Evolutionary conservation across 2,113 vertebrate species (phyloP), one percentile per base, ranked within the genome.

Genomic region (Ophthalmolycus amberensis): DNA sequence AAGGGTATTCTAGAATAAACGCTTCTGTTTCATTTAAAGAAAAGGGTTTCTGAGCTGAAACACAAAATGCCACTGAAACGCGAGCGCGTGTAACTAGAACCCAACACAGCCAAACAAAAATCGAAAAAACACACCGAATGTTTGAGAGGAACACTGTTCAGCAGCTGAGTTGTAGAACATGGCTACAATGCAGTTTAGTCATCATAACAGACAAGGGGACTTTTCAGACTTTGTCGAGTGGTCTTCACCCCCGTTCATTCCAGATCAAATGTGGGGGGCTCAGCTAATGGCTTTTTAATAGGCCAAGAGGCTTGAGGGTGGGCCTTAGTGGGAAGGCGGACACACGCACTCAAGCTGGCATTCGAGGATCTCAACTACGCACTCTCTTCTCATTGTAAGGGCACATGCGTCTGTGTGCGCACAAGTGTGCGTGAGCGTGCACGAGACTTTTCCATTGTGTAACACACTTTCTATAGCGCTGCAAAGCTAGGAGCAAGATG

Each of bases 211-310:
- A 83, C 90, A 80, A 77, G 90, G 91, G 64, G 82, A 94, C 94
- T 87, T 95, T 92, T 94, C 94, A 90, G 92, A 87, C 59, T 60
- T 66, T 75, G 77, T 34, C 4, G 52, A 92, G 94, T 93, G 93
- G 94, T 95, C 95, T 94, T 95, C 95, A 96, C 96, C 95, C 91
- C 87, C 94, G 95, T 96, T 96, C 95, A 95, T 94, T 94, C 92
- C 93, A 92, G 95, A 95, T 95, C 96, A 95, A 96, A 96, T 95
- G 94, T 93, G 83, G 78, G 56, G 90, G 94, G 92, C 93, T 96
- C 94, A 96, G 95, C 95, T 97, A 97, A 97, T 97, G 96, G 96
- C 92, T 95, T 97, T 96, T 96, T 96, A 97, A 97, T 95, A 89
- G 95, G 95, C 94, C 94, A 79, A 40, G 84, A 93, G 94, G 95